phyloP scores from a whole-genome alignment of 2,797 vertebrate species.

The Sardinella longiceps region DNA sequence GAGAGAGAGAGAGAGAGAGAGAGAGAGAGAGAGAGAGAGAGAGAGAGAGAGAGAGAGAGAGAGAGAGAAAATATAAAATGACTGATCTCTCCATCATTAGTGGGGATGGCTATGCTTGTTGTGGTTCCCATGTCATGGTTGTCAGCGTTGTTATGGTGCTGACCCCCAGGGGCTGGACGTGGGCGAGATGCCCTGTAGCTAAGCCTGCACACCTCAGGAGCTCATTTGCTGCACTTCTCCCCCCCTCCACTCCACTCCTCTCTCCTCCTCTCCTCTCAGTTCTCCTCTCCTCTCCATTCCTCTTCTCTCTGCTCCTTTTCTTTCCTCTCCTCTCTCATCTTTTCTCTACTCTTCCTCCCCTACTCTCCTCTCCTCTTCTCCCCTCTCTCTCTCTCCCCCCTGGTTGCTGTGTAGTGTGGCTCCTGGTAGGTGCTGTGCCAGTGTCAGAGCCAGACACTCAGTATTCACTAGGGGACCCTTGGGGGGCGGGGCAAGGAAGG shows the following conservation, averaged over 20 bases:
- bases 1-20: neutral
- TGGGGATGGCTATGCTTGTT: neutral
- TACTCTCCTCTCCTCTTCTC: neutral
- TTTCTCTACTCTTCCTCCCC: no score
- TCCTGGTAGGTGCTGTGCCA: neutral
- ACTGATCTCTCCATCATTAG: neutral
- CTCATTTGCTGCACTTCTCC: neutral
- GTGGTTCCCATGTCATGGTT: neutral
- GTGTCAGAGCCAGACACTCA: neutral
- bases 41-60: neutral
- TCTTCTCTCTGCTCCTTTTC: neutral
- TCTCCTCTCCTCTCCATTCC: neutral
- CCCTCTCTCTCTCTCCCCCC: neutral
- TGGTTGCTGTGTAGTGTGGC: neutral
- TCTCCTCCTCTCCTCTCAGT: no score
- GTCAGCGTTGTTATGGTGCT: no score
- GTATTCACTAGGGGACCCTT: neutral
- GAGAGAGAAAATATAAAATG: neutral
- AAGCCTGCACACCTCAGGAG: neutral
- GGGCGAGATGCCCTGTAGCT: neutral
- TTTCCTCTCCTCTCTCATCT: neutral
- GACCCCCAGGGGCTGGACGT: neutral
- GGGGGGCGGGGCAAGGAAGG: neutral
- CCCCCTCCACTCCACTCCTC: neutral
- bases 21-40: neutral